Base-by-base conservation (phyloP, 1,140 invertebrate species). In the Drosophila arizonae region DNA sequence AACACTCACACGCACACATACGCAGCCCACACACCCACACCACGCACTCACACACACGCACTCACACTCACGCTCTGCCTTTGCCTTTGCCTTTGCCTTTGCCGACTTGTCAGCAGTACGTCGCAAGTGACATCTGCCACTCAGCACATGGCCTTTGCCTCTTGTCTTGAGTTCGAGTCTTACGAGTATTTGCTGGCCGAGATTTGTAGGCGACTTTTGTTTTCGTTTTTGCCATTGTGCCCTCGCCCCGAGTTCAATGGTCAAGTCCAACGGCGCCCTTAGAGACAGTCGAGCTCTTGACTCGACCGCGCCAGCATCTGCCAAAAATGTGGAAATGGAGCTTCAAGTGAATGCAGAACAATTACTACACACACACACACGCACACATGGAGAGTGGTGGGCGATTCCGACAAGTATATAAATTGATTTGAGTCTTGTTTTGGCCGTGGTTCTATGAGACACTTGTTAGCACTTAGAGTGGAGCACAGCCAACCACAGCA, bases 121-220 rank as follows among this genome's bases (percentile, higher is more conserved):
- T 84, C 84, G 73, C 79, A 88, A 80, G 70, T 79, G 84, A 87
- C 77, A 80, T 88, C 76, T 86, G 82, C 79, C 82, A 86, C 84
- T 86, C 84, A 64, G 48, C 74, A 70, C 66, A 74, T 64, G 72
- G 26, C 65, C 71, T 69, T 56, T 68, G 71, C 71, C 41, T 33
- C 56, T 51, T 43, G 11, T 45, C 52, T 21, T 33, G 11, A 50
- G 48, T 55, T 67, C 28, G 50, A 60, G 58, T 46, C 45, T 33
- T 72, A 33, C 62, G 17, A 67, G 48, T 51, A 6, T 48, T 45
- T 51, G 46, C 64, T 67, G 65, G 77, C 71, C 78, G 66, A 87
- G 67, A 86, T 72, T 87, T 74, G 73, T 58, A 71, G 63, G 70
- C 65, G 52, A 58, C 67, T 81, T 81, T 81, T 54, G 24, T 52